A percentile compares a stretch with the other conserved stretches of the same genome.
phyloP scores from a whole-genome alignment of 1,140 invertebrate genomes.

The Penaeus japonicus region DNA sequence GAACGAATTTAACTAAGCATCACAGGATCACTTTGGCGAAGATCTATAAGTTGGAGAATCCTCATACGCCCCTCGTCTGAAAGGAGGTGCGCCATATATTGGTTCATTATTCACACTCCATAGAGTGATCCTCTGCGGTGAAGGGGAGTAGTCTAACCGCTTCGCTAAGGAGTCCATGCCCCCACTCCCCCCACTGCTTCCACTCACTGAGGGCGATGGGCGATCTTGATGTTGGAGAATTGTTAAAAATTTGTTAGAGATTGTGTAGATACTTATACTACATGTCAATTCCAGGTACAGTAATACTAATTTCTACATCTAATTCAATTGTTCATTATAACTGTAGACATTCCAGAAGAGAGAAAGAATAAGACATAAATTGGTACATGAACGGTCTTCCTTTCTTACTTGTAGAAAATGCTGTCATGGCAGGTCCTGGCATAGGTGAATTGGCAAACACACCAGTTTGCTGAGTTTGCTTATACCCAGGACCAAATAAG shows the following conservation, averaged over 20 bases:
- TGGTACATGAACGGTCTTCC: not conserved
- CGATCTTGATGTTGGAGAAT: not conserved
- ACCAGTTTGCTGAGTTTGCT: conserved; percentile 23
- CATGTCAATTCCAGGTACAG: no score
- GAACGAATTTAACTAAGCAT: no score
- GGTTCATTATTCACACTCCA: conserved; percentile 28
- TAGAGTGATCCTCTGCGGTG: conserved; percentile 9
- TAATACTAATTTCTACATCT: no score
- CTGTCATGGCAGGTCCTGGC: conserved; percentile 11
- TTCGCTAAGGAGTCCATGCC: not conserved
- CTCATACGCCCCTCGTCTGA: conserved; percentile 27
- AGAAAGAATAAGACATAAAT: not conserved
- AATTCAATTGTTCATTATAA: not conserved
- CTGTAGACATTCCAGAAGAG: not conserved
- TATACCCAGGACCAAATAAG: conserved; percentile 32
- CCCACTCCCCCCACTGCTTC: not conserved
- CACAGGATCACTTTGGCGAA: not conserved
- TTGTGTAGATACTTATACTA: no score
- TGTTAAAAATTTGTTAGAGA: no score
- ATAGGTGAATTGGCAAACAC: conserved; percentile 44
- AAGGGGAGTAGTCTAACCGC: not conserved
- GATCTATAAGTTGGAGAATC: conserved; percentile 24
- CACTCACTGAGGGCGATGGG: not conserved
- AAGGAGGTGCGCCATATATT: conserved; percentile 30
- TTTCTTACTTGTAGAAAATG: conserved; percentile 31